These are phyloP conservation scores for Laterallus jamaicensis DNA, from an alignment of 2,113 vertebrate species.

Conservation along the genomic window DNA sequence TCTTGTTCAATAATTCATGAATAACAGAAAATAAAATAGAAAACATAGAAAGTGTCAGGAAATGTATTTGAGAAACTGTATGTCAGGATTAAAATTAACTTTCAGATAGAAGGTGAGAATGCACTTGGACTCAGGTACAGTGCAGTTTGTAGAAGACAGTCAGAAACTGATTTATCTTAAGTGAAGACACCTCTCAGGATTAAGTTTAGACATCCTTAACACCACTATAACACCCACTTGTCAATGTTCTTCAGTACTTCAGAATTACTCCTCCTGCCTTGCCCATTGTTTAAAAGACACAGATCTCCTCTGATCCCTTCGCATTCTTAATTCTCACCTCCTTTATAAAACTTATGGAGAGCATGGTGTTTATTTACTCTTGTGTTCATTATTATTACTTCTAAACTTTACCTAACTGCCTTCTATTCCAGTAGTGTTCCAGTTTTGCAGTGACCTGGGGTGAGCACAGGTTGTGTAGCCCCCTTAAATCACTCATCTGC, in stretches of 20 bases:
- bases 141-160: background rate
- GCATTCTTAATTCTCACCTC: background rate
- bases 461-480: background rate
- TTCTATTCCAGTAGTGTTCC: background rate
- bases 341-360: background rate
- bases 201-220: background rate
- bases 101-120: background rate
- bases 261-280: background rate
- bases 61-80: background rate
- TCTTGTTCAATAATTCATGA: background rate
- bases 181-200: background rate
- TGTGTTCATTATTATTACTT: background rate
- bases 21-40: background rate
- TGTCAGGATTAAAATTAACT: background rate
- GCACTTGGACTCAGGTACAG: background rate
- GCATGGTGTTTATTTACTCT: background rate
- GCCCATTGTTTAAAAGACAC: background rate
- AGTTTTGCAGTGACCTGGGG: rapidly evolving
- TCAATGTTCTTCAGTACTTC: background rate
- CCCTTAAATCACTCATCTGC: rapidly evolving
- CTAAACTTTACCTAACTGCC: background rate
- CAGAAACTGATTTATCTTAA: background rate
- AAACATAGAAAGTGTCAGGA: background rate
- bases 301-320: background rate
- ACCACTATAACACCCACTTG: background rate